A percentile compares a stretch with the other conserved stretches of the same genome.
Conservation (phyloP, 1,140 invertebrate genomes). For the Schmidtea mediterranea region DNA sequence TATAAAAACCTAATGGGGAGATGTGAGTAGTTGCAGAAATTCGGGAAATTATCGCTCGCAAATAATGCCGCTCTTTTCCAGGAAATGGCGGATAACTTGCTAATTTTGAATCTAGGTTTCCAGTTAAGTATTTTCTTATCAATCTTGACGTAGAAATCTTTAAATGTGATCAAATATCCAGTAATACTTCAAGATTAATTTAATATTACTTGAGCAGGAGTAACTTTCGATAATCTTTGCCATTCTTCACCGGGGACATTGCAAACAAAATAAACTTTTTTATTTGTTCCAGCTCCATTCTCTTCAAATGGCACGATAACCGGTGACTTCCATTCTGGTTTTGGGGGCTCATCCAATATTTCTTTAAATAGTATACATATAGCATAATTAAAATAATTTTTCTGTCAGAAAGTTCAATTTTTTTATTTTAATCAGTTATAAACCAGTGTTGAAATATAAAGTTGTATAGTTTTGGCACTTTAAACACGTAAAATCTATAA, state of each 20-base stretch:
- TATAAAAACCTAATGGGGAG: constrained; percentile 39
- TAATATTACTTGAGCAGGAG: constrained; percentile 21
- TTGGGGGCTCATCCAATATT: constrained; percentile 18
- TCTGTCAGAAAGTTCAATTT: too few species aligned
- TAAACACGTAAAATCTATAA: too few species aligned
- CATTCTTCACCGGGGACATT: constrained; percentile 27
- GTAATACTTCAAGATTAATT: too few species aligned
- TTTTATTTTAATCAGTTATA: too few species aligned
- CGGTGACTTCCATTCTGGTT: constrained; percentile 24
- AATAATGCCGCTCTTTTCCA: constrained; percentile 48
- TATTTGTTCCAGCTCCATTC: constrained; percentile 21
- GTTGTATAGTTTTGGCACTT: too few species aligned
- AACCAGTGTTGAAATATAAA: too few species aligned
- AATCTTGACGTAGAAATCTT: too few species aligned
- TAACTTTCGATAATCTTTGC: constrained; percentile 23
- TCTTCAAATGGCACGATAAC: constrained; percentile 20
- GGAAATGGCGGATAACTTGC: constrained; percentile 30
- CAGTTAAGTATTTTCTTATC: constrained; percentile 28
- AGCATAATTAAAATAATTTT: too few species aligned
- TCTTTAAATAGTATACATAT: too few species aligned
- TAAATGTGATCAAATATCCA: too few species aligned
- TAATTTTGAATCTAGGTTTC: constrained; percentile 24
- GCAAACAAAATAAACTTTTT: constrained; percentile 27
- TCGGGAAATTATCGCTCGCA: constrained; percentile 53
- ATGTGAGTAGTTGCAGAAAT: constrained; percentile 49